A percentile compares a stretch with the other conserved stretches of the same genome.
These are phyloP conservation scores for Eurystomus glaucurus DNA, from an alignment of 2,797 vertebrate genomes.

Conservation along the genomic window DNA sequence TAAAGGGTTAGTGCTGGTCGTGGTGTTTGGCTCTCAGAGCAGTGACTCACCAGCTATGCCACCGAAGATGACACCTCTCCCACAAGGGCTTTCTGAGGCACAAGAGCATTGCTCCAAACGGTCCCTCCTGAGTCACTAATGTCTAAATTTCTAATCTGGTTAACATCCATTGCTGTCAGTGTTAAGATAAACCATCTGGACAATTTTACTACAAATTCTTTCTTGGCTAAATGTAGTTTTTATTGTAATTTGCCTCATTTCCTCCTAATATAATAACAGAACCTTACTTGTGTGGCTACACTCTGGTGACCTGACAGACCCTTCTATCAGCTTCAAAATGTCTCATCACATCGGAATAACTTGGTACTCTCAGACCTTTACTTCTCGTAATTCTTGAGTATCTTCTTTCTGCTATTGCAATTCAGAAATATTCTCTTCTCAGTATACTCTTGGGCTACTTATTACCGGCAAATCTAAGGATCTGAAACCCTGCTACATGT, in stretches of 20 bases:
- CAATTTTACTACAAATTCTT: conserved; percentile 26
- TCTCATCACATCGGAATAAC: background rate
- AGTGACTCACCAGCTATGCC: background rate
- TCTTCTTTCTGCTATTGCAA: background rate
- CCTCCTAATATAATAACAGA: conserved; percentile 30
- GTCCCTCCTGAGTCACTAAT: background rate
- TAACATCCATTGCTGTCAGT: conserved; percentile 58
- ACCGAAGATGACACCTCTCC: background rate
- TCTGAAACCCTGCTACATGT: background rate
- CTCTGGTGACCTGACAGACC: conserved; percentile 11
- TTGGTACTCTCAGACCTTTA: background rate
- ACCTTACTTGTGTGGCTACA: background rate
- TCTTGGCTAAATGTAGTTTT: conserved; percentile 23
- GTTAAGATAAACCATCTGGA: conserved; percentile 68
- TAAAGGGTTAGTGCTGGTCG: background rate
- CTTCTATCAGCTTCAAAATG: background rate
- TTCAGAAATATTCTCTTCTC: background rate
- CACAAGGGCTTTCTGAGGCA: background rate
- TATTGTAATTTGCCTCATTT: conserved; percentile 65
- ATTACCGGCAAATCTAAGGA: background rate
- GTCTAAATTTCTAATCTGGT: conserved; percentile 48
- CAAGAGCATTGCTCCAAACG: background rate
- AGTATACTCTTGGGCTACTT: background rate
- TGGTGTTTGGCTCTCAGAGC: background rate
- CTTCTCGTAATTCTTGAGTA: background rate